Percentiles rank a stretch among this genome's conserved stretches.
These are phyloP conservation scores for Diarsia brunnea DNA, from an alignment of 2,888 invertebrate species.

Conservation along the genomic window DNA sequence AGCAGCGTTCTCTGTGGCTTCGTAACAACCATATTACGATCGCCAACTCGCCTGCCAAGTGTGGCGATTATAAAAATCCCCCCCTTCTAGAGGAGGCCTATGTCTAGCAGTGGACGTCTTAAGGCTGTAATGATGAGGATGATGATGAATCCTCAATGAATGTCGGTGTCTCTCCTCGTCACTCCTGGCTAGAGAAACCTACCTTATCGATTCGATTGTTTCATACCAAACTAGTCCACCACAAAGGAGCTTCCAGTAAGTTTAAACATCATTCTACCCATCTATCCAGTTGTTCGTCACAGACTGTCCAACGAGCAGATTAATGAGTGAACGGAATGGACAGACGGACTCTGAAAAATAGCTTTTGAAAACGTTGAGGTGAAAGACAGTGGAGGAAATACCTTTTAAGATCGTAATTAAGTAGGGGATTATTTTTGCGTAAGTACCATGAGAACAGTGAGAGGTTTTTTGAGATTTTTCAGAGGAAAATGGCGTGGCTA, in stretches of 20 bases:
- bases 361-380: slow-evolving; percentile 59
- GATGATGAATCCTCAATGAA: too few species aligned
- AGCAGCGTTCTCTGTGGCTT: too few species aligned
- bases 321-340: slow-evolving; percentile 65
- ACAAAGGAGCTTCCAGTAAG: slow-evolving; percentile 42
- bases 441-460: slow-evolving; percentile 12
- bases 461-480: slow-evolving; percentile 11
- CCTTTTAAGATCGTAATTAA: slow-evolving; percentile 52
- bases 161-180: too few species aligned
- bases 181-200: too few species aligned
- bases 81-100: too few species aligned
- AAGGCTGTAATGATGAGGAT: too few species aligned
- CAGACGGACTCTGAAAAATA: slow-evolving; percentile 67
- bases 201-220: neutral
- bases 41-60: too few species aligned
- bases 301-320: slow-evolving; percentile 64
- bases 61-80: too few species aligned
- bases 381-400: slow-evolving; percentile 50
- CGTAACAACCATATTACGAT: too few species aligned
- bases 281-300: slow-evolving; percentile 64
- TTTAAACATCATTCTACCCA: slow-evolving; percentile 46
- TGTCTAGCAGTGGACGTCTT: too few species aligned
- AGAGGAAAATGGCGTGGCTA: neutral
- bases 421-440: slow-evolving; percentile 40
- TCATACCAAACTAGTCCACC: neutral